Evolutionary conservation across 2,113 vertebrate species (phyloP), one percentile per base, ranked within the genome.

Genomic region (Helogale parvula): DNA sequence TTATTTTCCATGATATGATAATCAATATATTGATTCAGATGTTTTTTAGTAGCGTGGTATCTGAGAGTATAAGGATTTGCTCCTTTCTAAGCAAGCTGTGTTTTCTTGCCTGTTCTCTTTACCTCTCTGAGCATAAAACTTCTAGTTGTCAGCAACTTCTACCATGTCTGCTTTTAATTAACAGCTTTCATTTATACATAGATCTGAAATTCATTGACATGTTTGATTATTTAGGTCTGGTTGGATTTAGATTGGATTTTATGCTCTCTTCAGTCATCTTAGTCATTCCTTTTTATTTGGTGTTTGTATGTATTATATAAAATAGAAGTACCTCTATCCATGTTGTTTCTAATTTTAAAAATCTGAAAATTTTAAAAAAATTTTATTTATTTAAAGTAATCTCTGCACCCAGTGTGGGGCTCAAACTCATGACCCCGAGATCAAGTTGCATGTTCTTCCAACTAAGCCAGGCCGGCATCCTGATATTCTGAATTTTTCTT

Each of bases 281-380:
- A 90, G 11, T 33, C 23, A 66, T 38, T 94, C 7, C 7, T 57
- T 54, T 60, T 54, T 69, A 80, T 63, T 23, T 72, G 29, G 7
- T 45, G 5, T 92, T 38, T 74, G 3, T 65, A 10, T 45, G 10
- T 96, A 19, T 76, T 88, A 57, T 16, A 10, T 16, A 41, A 68
- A 71, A 63, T 52, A 72, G 88, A 79, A 52, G 31, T n/a, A 88
- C 12, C 76, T 94, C 54, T 82, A 1, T 88, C 38, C 12, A 2
- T 54, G 5, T 82, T 87, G 25, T 94, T 95, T 74, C 10, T 91
- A 12, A 86, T 88, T 90, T 84, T 83, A 90, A 47, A 86, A 88
- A 83, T 47, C 68, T 54, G 27, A 85, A 25, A 33, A 33, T 93
- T 85, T 27, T 29, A 76, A 27, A 23, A 54, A 54, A 54, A 17